Percentiles rank a stretch among this genome's conserved stretches.
Conservation (phyloP, 2,888 invertebrate genomes). For the Cosmopolites sordidus region DNA sequence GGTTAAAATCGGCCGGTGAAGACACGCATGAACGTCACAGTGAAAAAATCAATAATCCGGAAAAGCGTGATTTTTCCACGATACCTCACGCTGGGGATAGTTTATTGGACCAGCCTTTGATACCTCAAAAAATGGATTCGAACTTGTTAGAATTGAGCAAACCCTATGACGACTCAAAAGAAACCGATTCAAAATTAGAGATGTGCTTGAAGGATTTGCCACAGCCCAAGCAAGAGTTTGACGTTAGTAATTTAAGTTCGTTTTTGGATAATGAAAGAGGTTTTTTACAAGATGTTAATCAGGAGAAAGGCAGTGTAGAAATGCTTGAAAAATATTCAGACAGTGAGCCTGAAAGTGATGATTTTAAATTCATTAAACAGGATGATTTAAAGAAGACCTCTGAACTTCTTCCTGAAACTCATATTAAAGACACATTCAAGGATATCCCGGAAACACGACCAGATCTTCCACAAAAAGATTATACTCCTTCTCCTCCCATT, state of each 20-base stretch:
- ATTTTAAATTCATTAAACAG: conserved; percentile 38
- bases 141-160: conserved; percentile 44
- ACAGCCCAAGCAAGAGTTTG: conserved; percentile 28
- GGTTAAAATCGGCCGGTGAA: conserved; percentile 35
- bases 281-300: conserved; percentile 18
- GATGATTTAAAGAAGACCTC: conserved; percentile 15
- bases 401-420: not conserved
- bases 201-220: conserved; percentile 37
- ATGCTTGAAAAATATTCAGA: conserved; percentile 57
- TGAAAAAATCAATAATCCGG: conserved; percentile 46
- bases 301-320: conserved; percentile 32
- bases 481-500: not conserved
- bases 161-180: conserved; percentile 41
- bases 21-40: conserved; percentile 33
- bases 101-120: conserved; percentile 25
- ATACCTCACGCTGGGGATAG: conserved; percentile 8
- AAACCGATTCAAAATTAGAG: conserved; percentile 41
- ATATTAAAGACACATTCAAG: conserved; percentile 7
- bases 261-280: conserved; percentile 44
- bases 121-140: conserved; percentile 40
- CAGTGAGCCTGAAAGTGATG: conserved; percentile 49
- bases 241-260: conserved; percentile 33
- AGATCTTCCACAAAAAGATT: conserved; percentile 30
- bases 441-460: conserved; percentile 10
- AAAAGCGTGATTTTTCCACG: conserved; percentile 21